These are phyloP conservation scores for Sycophila sp. DNA, from an alignment of 1,140 invertebrate species.

Conservation along the genomic window DNA sequence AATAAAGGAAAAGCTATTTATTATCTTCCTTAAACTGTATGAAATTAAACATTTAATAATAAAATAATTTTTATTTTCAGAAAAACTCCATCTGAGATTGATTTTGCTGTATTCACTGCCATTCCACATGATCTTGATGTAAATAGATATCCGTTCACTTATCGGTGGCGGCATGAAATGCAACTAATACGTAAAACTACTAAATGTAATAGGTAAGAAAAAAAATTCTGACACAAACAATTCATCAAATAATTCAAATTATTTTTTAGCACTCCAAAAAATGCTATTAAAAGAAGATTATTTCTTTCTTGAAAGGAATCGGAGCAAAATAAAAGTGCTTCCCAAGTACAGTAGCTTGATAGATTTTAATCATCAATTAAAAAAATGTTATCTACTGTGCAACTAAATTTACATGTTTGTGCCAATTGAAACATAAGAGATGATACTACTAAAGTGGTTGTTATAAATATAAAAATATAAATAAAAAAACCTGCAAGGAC, in stretches of 20 bases:
- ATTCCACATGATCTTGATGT: conserved; percentile 67
- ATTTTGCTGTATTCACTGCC: conserved; percentile 77
- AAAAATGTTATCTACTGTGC: no score
- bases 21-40: conserved; percentile 17
- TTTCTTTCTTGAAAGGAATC: conserved; percentile 3
- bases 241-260: no score
- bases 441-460: background rate
- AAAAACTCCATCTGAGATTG: conserved; percentile 74
- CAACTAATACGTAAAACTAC: conserved; percentile 47
- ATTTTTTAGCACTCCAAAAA: conserved; percentile 15
- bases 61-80: conserved; percentile 60
- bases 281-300: conserved; percentile 24
- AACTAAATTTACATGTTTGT: background rate
- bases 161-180: conserved; percentile 73
- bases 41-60: conserved; percentile 35
- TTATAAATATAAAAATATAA: background rate
- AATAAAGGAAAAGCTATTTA: conserved; percentile 21
- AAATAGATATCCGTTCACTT: conserved; percentile 73
- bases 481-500: background rate
- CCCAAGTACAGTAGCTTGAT: background rate
- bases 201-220: conserved; percentile 40
- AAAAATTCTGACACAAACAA: background rate
- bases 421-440: background rate
- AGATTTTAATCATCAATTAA: background rate
- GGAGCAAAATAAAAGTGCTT: conserved; percentile 11